These are phyloP conservation scores for Herpetotheres cachinnans DNA, from an alignment of 2,113 vertebrate species.

Conservation along the genomic window DNA sequence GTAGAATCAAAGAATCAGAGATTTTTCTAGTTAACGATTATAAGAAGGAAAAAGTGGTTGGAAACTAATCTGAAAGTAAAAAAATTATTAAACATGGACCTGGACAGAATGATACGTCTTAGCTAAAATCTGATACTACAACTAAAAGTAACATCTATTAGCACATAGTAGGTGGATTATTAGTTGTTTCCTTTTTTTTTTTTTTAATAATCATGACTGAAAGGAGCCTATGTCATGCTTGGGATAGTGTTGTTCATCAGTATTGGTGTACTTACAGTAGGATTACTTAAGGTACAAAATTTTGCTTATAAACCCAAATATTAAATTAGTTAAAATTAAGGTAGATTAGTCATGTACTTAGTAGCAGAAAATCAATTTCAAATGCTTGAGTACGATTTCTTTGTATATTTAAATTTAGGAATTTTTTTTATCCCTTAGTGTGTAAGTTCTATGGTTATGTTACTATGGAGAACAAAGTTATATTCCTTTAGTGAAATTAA, in stretches of 20 bases:
- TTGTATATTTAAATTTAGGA: background rate
- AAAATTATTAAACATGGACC: background rate
- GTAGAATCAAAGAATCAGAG: background rate
- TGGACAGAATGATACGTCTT: background rate
- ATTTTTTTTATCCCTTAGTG: background rate
- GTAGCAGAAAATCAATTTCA: background rate
- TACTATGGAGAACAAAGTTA: background rate
- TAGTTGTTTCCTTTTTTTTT: background rate
- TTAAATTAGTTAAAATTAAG: background rate
- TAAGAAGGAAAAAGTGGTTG: background rate
- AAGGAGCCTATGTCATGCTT: background rate
- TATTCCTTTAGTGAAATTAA: background rate
- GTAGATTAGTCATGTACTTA: background rate
- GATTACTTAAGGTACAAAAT: background rate
- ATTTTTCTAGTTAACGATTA: background rate
- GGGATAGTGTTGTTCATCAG: background rate
- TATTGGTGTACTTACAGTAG: background rate
- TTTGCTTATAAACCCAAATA: background rate
- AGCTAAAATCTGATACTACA: background rate
- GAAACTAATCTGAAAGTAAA: background rate
- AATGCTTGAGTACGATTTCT: background rate
- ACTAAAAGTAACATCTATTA: background rate
- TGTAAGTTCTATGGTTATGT: background rate
- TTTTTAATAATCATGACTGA: background rate
- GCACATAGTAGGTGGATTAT: background rate